A percentile compares a stretch with the other conserved stretches of the same genome.
These are phyloP conservation scores for Todiramphus chloris DNA, from an alignment of 2,113 vertebrate genomes.

Conservation along the genomic window DNA sequence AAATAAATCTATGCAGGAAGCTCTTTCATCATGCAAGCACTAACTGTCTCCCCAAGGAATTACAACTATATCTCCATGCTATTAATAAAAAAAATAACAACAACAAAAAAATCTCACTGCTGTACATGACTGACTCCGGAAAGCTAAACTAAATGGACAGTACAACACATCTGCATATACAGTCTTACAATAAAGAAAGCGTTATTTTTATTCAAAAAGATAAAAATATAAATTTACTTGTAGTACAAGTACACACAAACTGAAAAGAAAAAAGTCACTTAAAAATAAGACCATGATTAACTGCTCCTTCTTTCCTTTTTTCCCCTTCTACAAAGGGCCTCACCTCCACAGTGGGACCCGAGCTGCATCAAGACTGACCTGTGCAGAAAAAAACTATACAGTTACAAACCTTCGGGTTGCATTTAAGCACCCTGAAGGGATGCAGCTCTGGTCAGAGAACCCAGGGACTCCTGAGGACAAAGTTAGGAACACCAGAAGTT, in stretches of 20 bases:
- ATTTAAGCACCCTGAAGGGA: background rate
- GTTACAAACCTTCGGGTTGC: background rate
- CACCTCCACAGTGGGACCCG: background rate
- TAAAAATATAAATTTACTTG: background rate
- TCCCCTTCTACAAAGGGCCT: rapidly evolving
- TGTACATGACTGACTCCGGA: background rate
- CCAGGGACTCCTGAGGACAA: background rate
- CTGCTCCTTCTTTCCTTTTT: background rate
- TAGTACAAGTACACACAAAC: background rate
- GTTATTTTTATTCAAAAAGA: background rate
- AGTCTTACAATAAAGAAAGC: background rate
- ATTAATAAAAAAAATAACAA: background rate
- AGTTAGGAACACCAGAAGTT: background rate
- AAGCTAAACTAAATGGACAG: background rate
- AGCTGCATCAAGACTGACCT: background rate
- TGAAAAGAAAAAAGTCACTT: background rate
- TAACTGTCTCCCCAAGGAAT: background rate
- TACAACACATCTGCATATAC: background rate
- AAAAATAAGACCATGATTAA: background rate
- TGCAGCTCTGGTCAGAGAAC: background rate
- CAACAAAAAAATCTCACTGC: background rate
- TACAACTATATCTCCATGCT: background rate
- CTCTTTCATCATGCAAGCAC: slow-evolving; percentile 9
- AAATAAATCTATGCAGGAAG: background rate
- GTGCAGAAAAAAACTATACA: background rate